phyloP scores from a whole-genome alignment of 2,888 invertebrate species.

The Limnephilus lunatus region DNA sequence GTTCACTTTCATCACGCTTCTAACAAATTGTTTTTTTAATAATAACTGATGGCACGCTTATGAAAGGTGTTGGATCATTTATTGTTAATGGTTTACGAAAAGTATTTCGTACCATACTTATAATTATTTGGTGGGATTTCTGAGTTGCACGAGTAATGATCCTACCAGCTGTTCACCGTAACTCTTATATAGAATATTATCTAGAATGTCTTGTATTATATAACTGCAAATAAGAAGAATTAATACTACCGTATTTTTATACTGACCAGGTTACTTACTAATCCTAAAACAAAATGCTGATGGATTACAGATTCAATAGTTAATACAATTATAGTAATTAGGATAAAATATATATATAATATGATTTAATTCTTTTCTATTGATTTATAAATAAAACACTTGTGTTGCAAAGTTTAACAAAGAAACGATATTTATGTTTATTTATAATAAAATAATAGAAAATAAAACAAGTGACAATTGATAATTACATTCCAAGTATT shows the following conservation, averaged over 20 bases:
- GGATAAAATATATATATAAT: no score
- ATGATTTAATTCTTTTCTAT: no score
- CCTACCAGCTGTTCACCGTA: background rate
- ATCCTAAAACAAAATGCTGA: no score
- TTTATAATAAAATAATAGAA: no score
- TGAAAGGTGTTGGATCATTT: background rate
- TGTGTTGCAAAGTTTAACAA: no score
- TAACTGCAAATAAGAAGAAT: background rate
- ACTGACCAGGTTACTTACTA: no score
- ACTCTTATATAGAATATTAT: background rate
- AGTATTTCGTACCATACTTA: background rate
- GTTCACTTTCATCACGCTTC: background rate
- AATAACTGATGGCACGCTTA: background rate
- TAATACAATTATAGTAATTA: background rate
- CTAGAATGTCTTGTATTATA: background rate
- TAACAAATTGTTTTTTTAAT: background rate
- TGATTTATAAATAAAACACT: no score
- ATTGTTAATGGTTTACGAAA: background rate
- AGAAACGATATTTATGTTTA: no score
- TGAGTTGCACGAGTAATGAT: background rate
- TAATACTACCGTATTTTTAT: background rate
- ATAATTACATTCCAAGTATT: no score
- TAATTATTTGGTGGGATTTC: background rate
- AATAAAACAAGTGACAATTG: no score
- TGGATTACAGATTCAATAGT: background rate